Percentiles rank a stretch among this genome's conserved stretches.
phyloP scores from a whole-genome alignment of 2,113 vertebrate species.

The Taxidea taxus region DNA sequence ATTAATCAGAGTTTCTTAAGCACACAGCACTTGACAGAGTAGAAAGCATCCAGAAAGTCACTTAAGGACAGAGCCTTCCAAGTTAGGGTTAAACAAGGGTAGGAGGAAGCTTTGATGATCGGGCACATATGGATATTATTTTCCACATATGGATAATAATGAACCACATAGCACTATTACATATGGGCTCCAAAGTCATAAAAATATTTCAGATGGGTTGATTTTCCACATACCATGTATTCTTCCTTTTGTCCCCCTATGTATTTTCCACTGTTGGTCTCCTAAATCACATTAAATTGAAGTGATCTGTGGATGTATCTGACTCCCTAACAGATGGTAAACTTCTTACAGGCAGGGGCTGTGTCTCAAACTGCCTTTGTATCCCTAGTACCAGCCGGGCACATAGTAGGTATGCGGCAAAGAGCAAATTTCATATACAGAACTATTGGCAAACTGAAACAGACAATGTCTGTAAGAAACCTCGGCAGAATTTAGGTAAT shows the following conservation, averaged over 20 bases:
- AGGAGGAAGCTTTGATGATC: neutral
- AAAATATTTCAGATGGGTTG: constrained; percentile 24
- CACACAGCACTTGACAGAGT: neutral
- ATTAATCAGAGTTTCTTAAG: constrained; percentile 25
- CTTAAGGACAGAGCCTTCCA: neutral
- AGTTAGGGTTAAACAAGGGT: neutral
- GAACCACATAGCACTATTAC: neutral
- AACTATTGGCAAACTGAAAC: neutral
- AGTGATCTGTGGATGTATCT: neutral
- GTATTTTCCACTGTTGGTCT: neutral
- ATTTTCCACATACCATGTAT: neutral
- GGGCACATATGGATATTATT: constrained; percentile 4
- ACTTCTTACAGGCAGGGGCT: neutral
- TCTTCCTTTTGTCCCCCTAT: fast-evolving
- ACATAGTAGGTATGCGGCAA: neutral
- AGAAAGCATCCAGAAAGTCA: constrained; percentile 4
- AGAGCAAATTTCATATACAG: neutral
- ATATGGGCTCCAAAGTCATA: constrained; percentile 17
- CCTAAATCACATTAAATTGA: neutral
- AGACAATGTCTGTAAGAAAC: neutral
- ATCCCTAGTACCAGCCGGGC: neutral
- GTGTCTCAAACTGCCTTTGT: neutral
- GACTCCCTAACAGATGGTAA: neutral
- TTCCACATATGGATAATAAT: constrained; percentile 29
- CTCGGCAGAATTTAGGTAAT: neutral